Base-by-base conservation (phyloP, 2,113 vertebrate species). In the Ptychochromis oligacanthus region DNA sequence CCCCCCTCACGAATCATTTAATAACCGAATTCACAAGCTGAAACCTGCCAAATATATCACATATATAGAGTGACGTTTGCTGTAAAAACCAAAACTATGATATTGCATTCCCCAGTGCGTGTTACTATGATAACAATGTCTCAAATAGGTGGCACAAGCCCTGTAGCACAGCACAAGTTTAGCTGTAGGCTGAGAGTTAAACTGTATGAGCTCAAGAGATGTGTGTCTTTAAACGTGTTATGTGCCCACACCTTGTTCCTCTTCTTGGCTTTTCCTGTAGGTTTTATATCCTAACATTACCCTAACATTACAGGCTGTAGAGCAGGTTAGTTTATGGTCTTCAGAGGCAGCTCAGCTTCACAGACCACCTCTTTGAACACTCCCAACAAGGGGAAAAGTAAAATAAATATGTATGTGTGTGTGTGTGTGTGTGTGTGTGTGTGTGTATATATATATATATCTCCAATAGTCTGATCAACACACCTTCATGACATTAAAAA, bases 71-170 rank as follows among this genome's bases (percentile, higher is more conserved):
- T 15, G 12, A 9, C 22, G 40, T 56, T 18, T 26, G 4, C 3
- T 2, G 8, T 70, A 7, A 81, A 75, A 28, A 12, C 12, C 1
- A 20, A 52, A 75, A 59, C 15, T 11, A 20, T 43, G 46, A 28
- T 3, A 58, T 64, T 4, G 3, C 56, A 52, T 31, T 70, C 34
- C 40, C 22, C 17, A 10, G n/a, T 65, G n/a, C 38, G 12, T 58
- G 82, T 72, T 56, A 77, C 81, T 80, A 28, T 87, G 77, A 84
- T 36, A 87, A 84, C 80, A 86, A 55, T 80, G 79, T 72, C 13
- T 87, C 79, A 49, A 13, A 85, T 58, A 74, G 58, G 67, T 77
- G 82, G 38, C 22, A 75, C n/a, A 31, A 75, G 11, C 54, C 18
- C 26, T 11, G 20, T 55, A 52, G 55, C 20, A 1, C n/a, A n/a